Evolutionary conservation across 2,797 vertebrate species (phyloP).

Genomic region (Anguilla anguilla): DNA sequence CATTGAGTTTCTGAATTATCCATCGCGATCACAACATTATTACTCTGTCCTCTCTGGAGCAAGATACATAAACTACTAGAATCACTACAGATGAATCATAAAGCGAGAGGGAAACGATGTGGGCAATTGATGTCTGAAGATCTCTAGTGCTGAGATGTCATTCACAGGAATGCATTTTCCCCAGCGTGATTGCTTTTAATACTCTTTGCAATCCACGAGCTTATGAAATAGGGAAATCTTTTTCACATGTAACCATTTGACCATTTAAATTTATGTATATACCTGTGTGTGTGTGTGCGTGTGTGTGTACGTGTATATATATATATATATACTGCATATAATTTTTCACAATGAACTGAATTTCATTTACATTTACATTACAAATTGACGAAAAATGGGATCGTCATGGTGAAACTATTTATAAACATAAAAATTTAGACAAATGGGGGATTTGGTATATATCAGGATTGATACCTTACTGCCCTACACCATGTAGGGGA

Average conservation of each 20-base stretch:
- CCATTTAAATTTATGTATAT: not conserved
- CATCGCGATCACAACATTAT: conserved; percentile 67
- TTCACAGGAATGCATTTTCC: conserved; percentile 29
- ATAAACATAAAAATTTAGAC: not conserved
- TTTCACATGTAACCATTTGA: not conserved
- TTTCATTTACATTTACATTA: not conserved
- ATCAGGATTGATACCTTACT: not conserved
- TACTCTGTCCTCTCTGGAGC: conserved; percentile 71
- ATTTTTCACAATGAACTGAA: not conserved
- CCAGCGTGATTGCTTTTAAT: conserved; percentile 28
- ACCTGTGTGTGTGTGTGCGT: not conserved
- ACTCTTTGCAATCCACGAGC: not conserved
- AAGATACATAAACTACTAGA: conserved; percentile 59
- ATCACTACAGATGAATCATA: conserved; percentile 59
- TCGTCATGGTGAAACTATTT: not conserved
- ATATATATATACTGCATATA: not conserved
- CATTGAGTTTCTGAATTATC: conserved; percentile 63
- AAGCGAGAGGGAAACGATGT: conserved; percentile 65
- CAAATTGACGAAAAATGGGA: not conserved
- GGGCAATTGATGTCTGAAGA: conserved; percentile 54
- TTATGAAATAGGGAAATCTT: not conserved
- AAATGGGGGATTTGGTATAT: not conserved
- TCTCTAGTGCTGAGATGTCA: conserved; percentile 44
- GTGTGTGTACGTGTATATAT: too few relatives aligned
- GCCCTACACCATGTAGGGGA: not conserved